These are phyloP conservation scores for Barnardius zonarius DNA, from an alignment of 2,113 vertebrate genomes.

Conservation along the genomic window DNA sequence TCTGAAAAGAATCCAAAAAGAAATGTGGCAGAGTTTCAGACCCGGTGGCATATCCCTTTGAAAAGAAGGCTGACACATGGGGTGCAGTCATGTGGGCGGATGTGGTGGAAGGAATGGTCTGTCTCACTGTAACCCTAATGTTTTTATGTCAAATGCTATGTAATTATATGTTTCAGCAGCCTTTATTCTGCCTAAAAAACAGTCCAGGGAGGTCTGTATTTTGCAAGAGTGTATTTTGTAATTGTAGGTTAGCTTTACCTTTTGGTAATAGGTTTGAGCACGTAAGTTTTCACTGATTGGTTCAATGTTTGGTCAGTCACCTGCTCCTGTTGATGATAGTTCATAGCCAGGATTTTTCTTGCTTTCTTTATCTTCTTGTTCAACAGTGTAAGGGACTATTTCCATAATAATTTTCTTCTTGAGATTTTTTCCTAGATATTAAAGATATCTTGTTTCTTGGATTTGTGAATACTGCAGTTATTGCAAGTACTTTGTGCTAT, in stretches of 20 bases:
- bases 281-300: not conserved
- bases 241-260: not conserved
- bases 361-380: not conserved
- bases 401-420: not conserved
- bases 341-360: not conserved
- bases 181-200: not conserved
- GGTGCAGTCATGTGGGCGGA: not conserved
- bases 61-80: not conserved
- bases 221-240: not conserved
- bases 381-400: not conserved
- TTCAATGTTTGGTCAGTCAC: not conserved
- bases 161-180: not conserved
- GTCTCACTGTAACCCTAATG: not conserved
- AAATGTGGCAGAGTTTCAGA: not conserved
- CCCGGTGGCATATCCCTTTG: not conserved
- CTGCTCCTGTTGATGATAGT: not conserved
- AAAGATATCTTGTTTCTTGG: not conserved
- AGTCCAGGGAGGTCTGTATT: not conserved
- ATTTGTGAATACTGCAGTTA: not conserved
- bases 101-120: not conserved
- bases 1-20: not conserved
- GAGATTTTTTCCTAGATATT: not conserved
- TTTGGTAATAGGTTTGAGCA: not conserved
- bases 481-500: not conserved
- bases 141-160: not conserved